These are phyloP conservation scores for Casuarius casuarius DNA, from an alignment of 2,113 vertebrate species.

Conservation along the genomic window DNA sequence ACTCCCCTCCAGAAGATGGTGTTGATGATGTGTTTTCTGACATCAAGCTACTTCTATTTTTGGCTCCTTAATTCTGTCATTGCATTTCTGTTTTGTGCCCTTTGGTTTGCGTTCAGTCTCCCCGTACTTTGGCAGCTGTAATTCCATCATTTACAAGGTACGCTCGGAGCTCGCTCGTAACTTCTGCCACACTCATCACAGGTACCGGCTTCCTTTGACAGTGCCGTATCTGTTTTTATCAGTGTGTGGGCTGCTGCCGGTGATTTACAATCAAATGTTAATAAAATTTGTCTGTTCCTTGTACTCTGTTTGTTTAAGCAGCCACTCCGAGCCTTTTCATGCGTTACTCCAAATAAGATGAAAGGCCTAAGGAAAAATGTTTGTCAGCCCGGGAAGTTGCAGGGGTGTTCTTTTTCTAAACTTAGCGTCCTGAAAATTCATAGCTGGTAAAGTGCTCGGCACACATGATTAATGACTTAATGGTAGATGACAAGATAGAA, in stretches of 20 bases:
- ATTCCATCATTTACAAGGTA: constrained; percentile 6
- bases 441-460: constrained; percentile 64
- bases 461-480: constrained; percentile 69
- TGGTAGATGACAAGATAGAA: constrained; percentile 75
- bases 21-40: constrained; percentile 5
- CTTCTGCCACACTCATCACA: constrained; percentile 6
- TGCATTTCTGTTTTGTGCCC: constrained; percentile 1
- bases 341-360: constrained; percentile 66
- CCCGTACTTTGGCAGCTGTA: not conserved
- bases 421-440: constrained; percentile 64
- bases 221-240: constrained; percentile 21
- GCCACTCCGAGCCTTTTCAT: constrained; percentile 54
- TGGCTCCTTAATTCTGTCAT: constrained; percentile 2
- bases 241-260: not conserved
- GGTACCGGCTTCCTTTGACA: constrained; percentile 20
- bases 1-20: not conserved
- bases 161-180: not conserved
- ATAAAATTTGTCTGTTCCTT: constrained; percentile 65
- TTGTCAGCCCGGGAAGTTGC: constrained; percentile 44
- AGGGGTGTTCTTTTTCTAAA: constrained; percentile 50
- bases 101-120: not conserved
- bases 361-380: constrained; percentile 67
- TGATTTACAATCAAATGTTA: constrained; percentile 61
- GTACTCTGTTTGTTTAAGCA: constrained; percentile 67
- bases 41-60: constrained; percentile 21